These are phyloP conservation scores for Sinocyclocheilus rhinocerous DNA, from an alignment of 2,113 vertebrate species.

Conservation along the genomic window DNA sequence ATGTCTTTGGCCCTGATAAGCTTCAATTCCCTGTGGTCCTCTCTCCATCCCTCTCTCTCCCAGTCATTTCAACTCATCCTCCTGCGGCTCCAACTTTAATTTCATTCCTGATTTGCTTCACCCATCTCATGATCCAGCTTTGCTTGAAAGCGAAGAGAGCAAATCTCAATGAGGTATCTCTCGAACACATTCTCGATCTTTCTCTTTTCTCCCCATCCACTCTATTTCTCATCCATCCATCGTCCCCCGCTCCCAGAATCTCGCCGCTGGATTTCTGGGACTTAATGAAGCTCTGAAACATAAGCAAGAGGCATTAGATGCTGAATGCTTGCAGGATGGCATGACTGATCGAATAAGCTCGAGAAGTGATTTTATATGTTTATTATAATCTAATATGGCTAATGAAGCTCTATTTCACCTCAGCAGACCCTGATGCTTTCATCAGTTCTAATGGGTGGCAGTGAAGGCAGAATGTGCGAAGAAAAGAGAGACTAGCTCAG, in stretches of 20 bases:
- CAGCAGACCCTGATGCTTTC: slow-evolving; percentile 5
- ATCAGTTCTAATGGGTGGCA: slow-evolving; percentile 26
- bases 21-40: neutral
- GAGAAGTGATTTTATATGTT: slow-evolving; percentile 1
- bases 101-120: slow-evolving; percentile 46
- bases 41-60: neutral
- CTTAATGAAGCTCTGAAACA: neutral
- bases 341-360: neutral
- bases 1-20: neutral
- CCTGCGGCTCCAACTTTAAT: slow-evolving; percentile 58
- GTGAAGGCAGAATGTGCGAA: neutral
- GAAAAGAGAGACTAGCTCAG: neutral
- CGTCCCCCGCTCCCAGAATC: neutral
- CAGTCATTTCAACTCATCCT: neutral
- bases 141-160: slow-evolving; percentile 11
- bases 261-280: neutral
- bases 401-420: slow-evolving; percentile 1
- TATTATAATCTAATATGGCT: neutral
- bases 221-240: slow-evolving; percentile 10
- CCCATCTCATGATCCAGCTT: slow-evolving; percentile 26
- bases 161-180: slow-evolving; percentile 31
- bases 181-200: slow-evolving; percentile 14
- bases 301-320: slow-evolving; percentile 6
- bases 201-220: neutral
- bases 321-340: neutral